Percentiles rank a stretch among this genome's conserved stretches.
phyloP scores from a whole-genome alignment of 37 sponge, comb jelly and placozoan genomes.

The Petrosia ficiformis region DNA sequence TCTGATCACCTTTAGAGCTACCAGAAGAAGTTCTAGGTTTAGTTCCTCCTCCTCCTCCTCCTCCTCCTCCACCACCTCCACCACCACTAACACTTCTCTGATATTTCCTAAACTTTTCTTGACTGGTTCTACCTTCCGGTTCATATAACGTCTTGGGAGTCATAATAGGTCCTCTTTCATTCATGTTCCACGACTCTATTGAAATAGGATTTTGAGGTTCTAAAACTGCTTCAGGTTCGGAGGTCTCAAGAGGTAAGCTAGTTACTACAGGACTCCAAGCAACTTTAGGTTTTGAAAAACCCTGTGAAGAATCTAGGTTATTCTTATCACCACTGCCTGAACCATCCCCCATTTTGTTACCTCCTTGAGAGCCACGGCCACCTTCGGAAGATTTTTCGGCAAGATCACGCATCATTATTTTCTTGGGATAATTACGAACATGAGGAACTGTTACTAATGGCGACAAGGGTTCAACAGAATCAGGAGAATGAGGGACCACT shows the following conservation, averaged over 20 bases:
- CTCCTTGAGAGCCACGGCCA: neutral
- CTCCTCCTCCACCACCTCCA: neutral
- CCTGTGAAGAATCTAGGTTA: neutral
- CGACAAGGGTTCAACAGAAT: neutral
- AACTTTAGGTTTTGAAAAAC: neutral
- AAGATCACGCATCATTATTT: constrained; percentile 47
- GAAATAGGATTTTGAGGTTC: neutral
- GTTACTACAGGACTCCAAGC: neutral
- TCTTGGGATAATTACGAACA: constrained; percentile 12
- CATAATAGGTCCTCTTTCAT: constrained; percentile 42
- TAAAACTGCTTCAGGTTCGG: neutral
- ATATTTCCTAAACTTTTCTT: constrained; percentile 63
- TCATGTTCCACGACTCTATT: constrained; percentile 31
- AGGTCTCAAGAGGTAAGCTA: neutral
- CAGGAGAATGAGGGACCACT: too few species aligned
- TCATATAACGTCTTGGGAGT: constrained; percentile 63
- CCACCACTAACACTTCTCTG: constrained; percentile 17
- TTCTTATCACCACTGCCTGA: constrained; percentile 5
- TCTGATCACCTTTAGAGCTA: neutral
- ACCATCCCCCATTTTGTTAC: neutral
- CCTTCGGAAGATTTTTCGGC: constrained; percentile 5
- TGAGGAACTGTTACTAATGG: neutral
- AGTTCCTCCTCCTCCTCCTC: neutral
- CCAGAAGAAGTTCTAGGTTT: neutral
- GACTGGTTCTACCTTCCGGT: constrained; percentile 72